Evolutionary conservation across 2,113 vertebrate genomes (phyloP).

Genomic region (Centropus unirufus): DNA sequence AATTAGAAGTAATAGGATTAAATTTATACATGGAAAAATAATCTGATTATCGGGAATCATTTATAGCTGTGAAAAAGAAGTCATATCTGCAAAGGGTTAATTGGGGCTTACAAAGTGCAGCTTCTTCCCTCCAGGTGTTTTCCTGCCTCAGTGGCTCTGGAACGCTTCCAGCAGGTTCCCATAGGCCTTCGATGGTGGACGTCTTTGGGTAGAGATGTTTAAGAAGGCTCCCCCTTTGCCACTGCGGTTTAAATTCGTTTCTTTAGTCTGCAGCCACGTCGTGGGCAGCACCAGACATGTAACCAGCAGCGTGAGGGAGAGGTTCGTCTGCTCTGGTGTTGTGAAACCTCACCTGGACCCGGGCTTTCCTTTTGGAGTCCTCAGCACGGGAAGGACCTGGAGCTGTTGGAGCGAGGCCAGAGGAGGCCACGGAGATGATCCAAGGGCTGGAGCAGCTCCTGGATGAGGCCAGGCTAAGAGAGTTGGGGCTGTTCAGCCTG

Average conservation of each 20-base stretch:
- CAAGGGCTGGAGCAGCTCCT: no score
- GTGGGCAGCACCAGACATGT: no score
- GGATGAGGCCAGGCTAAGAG: no score
- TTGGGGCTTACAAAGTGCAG: neutral
- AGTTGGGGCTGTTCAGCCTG: no score
- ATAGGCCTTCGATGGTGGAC: neutral
- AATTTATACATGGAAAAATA: conserved; percentile 12
- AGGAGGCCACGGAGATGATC: no score
- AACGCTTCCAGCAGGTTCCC: neutral
- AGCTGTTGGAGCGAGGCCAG: no score
- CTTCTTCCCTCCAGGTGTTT: neutral
- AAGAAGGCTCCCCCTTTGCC: neutral
- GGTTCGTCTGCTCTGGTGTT: no score
- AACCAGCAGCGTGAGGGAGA: no score
- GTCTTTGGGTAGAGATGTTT: neutral
- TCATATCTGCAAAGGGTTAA: conserved; percentile 14
- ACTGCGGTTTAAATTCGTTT: neutral
- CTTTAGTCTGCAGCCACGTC: no score
- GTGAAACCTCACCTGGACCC: no score
- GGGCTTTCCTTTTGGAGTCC: no score
- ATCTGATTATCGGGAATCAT: conserved; percentile 23
- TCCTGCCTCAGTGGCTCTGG: neutral
- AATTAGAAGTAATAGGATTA: conserved; percentile 56
- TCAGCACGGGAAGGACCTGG: no score
- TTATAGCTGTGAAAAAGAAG: neutral